A percentile compares a stretch with the other conserved stretches of the same genome.
Conservation (phyloP, 1,140 invertebrate genomes). For the Ganaspis sp. region DNA sequence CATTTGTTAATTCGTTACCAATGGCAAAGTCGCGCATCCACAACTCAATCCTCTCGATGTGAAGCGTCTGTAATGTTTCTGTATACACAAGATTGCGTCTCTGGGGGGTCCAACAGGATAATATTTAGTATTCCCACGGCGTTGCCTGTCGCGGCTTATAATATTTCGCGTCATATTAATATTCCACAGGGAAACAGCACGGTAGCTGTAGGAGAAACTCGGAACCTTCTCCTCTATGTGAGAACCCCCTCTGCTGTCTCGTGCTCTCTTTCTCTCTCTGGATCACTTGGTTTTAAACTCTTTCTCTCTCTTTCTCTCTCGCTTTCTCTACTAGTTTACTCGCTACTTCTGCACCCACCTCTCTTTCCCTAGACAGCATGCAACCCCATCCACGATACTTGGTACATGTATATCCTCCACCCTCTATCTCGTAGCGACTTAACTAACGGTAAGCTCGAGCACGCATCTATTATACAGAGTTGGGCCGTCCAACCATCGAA, state of each 20-base stretch:
- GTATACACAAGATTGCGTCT: slow-evolving; percentile 4
- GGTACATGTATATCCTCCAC: slow-evolving; percentile 19
- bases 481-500: slow-evolving; percentile 20
- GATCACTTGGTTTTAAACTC: too few relatives aligned
- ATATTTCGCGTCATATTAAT: slow-evolving; percentile 77
- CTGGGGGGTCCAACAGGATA: slow-evolving; percentile 64
- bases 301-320: slow-evolving; percentile 8
- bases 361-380: not conserved
- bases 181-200: slow-evolving; percentile 70
- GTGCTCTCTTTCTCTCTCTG: slow-evolving; percentile 35
- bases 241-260: slow-evolving; percentile 51
- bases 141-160: slow-evolving; percentile 74
- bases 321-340: slow-evolving; percentile 11
- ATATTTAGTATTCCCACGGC: slow-evolving; percentile 75
- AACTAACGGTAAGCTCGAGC: slow-evolving; percentile 12
- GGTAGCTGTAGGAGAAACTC: slow-evolving; percentile 53
- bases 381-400: slow-evolving; percentile 17
- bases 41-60: not conserved
- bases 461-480: slow-evolving; percentile 28
- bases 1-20: slow-evolving; percentile 13
- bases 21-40: not conserved
- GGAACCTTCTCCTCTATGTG: slow-evolving; percentile 40
- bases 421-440: not conserved
- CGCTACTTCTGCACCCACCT: not conserved
- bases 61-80: not conserved